Evolutionary conservation across 64 coral and sea anemone genomes (phyloP).

Genomic region (Montipora efflorescens): DNA sequence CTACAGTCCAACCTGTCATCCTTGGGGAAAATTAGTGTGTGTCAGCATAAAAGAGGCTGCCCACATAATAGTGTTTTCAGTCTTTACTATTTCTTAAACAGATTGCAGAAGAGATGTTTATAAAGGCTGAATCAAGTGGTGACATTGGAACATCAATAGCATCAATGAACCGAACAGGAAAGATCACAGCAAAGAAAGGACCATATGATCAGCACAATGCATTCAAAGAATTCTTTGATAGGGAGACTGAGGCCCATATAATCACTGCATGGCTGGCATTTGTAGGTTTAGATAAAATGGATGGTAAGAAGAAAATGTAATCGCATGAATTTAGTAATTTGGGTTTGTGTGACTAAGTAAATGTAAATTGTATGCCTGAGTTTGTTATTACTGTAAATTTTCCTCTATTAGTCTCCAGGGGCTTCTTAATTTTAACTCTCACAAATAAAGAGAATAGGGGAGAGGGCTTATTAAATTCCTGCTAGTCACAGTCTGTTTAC

Average conservation of each 20-base stretch:
- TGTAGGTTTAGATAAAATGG: constrained; percentile 12
- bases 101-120: constrained; percentile 47
- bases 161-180: constrained; percentile 55
- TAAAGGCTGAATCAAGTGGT: constrained; percentile 40
- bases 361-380: background rate
- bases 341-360: constrained; percentile 12
- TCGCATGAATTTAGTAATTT: constrained; percentile 5
- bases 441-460: background rate
- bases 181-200: constrained; percentile 49
- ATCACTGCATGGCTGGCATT: constrained; percentile 49
- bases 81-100: background rate
- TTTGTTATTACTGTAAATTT: constrained; percentile 15
- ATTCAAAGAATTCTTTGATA: constrained; percentile 49
- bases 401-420: background rate
- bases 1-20: too few species aligned
- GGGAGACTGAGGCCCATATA: constrained; percentile 60
- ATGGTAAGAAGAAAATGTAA: constrained; percentile 18
- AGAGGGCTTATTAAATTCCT: constrained; percentile 2
- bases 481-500: background rate
- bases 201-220: constrained; percentile 65
- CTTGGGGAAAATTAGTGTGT: too few species aligned
- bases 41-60: too few species aligned
- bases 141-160: constrained; percentile 50
- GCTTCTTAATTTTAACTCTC: background rate
- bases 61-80: too few species aligned